Evolutionary conservation across 35 echinoderm and acorn worm genomes (phyloP).

Genomic region (Ophiothrix spiculata): DNA sequence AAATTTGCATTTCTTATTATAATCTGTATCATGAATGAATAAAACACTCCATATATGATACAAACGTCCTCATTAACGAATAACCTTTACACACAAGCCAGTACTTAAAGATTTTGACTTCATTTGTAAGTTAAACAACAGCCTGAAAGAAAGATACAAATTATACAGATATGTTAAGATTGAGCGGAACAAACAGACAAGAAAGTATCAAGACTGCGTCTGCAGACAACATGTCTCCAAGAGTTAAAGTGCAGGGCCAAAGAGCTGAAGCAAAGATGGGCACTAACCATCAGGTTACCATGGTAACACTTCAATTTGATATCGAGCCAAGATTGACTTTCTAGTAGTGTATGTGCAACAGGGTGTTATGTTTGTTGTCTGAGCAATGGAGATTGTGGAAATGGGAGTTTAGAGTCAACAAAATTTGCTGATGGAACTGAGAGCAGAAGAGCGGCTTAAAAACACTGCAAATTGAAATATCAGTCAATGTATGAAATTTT

Average conservation of each 20-base stretch:
- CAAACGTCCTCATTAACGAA: no score
- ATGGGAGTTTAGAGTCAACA: no score
- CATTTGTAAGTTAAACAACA: not conserved
- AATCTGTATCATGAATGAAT: no score
- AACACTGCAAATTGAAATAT: no score
- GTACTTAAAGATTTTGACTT: not conserved
- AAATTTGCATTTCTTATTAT: no score
- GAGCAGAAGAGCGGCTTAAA: no score
- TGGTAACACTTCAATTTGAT: not conserved
- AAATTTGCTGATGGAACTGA: no score
- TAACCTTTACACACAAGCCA: no score
- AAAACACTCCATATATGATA: no score
- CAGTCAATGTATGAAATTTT: no score
- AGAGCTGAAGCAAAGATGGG: not conserved
- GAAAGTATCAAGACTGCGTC: not conserved
- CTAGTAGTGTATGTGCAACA: not conserved
- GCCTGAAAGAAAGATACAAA: not conserved
- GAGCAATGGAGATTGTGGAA: no score
- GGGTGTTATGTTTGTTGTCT: not conserved
- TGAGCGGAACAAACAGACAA: not conserved
- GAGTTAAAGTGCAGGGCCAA: not conserved
- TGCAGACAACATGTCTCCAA: not conserved
- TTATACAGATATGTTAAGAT: not conserved
- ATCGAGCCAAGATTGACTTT: not conserved
- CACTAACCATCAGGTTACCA: not conserved